Percentiles rank a stretch among this genome's conserved stretches.
Conservation (phyloP, 2,888 invertebrate species). For the Synergus gifuensis region DNA sequence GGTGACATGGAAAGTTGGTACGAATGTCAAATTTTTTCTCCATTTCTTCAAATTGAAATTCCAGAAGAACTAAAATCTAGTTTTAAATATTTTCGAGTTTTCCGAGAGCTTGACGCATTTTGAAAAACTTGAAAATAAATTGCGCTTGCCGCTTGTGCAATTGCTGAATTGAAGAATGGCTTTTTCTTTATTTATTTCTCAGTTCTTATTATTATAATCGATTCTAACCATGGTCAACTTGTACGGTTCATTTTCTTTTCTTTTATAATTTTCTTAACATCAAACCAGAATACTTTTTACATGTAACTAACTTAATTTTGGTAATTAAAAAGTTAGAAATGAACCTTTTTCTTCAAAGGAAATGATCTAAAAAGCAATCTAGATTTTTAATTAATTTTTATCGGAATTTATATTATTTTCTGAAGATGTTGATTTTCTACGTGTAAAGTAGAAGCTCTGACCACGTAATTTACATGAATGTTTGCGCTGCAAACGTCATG, state of each 20-base stretch:
- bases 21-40: not conserved
- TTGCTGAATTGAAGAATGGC: conserved; percentile 71
- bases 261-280: conserved; percentile 28
- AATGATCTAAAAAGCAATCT: not conserved
- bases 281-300: not conserved
- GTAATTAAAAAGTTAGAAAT: not conserved
- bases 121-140: conserved; percentile 54
- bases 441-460: not conserved
- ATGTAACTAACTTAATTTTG: not conserved
- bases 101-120: conserved; percentile 62
- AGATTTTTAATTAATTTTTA: not conserved
- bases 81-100: conserved; percentile 57
- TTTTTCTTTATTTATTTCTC: conserved; percentile 61
- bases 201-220: conserved; percentile 54
- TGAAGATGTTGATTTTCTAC: conserved; percentile 6
- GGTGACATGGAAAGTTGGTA: not conserved
- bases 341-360: not conserved
- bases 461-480: conserved; percentile 36
- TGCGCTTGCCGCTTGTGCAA: conserved; percentile 72
- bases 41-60: not conserved
- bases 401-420: not conserved
- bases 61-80: not conserved
- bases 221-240: conserved; percentile 63
- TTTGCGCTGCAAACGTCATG: conserved; percentile 18
- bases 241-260: conserved; percentile 56